A percentile compares a stretch with the other conserved stretches of the same genome.
Conservation (phyloP, 2,797 vertebrate genomes). For the Lycodopsis pacificus region DNA sequence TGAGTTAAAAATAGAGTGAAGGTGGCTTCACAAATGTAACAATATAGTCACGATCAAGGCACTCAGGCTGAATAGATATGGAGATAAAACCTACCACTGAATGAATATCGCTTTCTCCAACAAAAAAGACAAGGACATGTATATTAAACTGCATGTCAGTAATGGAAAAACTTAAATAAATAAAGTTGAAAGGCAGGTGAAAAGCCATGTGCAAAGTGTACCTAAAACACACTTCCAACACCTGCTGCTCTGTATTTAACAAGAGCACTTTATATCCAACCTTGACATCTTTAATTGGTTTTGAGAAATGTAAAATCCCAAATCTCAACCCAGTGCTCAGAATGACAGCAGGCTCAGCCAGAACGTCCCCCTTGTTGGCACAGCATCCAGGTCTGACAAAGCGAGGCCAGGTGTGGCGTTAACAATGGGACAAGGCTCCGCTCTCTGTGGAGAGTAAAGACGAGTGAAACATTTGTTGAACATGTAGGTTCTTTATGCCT, state of each 20-base stretch:
- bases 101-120: neutral
- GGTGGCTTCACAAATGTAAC: neutral
- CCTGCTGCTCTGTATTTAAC: slow-evolving; percentile 21
- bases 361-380: neutral
- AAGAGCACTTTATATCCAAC: slow-evolving; percentile 21
- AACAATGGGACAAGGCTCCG: neutral
- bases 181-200: neutral
- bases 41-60: neutral
- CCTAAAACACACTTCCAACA: slow-evolving; percentile 2
- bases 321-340: slow-evolving; percentile 22
- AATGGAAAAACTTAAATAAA: neutral
- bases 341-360: slow-evolving; percentile 22
- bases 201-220: slow-evolving; percentile 4
- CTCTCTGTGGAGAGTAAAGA: neutral
- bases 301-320: slow-evolving; percentile 15
- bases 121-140: neutral
- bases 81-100: neutral
- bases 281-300: slow-evolving; percentile 38
- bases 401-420: neutral
- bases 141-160: neutral
- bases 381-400: neutral
- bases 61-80: neutral
- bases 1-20: neutral
- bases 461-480: neutral
- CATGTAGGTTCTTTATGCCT: neutral